Evolutionary conservation across 2,888 invertebrate species (phyloP).

Genomic region (Protodeltote pygarga): DNA sequence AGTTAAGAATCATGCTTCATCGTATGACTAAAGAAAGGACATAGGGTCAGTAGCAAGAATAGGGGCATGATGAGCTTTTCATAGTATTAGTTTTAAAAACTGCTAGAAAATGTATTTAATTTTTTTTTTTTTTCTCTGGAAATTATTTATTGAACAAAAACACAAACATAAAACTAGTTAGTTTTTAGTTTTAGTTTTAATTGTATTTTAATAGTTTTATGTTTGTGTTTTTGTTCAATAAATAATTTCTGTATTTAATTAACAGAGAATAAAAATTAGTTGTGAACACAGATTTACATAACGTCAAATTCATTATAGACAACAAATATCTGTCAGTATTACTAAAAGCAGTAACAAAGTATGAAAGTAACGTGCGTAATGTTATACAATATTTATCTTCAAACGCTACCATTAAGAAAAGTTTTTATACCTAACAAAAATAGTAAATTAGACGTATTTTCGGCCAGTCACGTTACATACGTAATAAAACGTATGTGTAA

Average conservation of each 20-base stretch:
- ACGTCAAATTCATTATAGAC: slow-evolving; percentile 1
- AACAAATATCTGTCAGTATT: slow-evolving; percentile 11
- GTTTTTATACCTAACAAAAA: slow-evolving; percentile 30
- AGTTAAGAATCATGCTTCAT: slow-evolving; percentile 16
- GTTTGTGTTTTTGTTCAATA: too few species aligned
- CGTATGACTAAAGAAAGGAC: neutral
- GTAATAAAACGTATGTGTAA: slow-evolving; percentile 21
- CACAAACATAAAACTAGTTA: too few species aligned
- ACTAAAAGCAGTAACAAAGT: slow-evolving; percentile 7
- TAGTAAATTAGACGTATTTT: slow-evolving; percentile 38
- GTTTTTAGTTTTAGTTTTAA: too few species aligned
- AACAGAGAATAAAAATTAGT: neutral
- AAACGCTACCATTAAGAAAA: slow-evolving; percentile 24
- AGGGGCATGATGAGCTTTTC: too few species aligned
- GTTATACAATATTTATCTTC: slow-evolving; percentile 15
- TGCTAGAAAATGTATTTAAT: too few species aligned
- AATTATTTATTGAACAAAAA: too few species aligned
- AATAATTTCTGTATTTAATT: too few species aligned
- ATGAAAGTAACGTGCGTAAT: slow-evolving; percentile 12
- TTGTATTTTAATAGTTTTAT: too few species aligned
- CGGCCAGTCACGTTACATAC: slow-evolving; percentile 41
- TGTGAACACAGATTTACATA: neutral
- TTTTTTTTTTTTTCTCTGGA: too few species aligned
- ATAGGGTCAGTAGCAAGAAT: too few species aligned
- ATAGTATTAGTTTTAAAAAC: too few species aligned